Percentiles rank a stretch among this genome's conserved stretches.
phyloP scores from a whole-genome alignment of 1,140 invertebrate species.

The Drosophila athabasca region DNA sequence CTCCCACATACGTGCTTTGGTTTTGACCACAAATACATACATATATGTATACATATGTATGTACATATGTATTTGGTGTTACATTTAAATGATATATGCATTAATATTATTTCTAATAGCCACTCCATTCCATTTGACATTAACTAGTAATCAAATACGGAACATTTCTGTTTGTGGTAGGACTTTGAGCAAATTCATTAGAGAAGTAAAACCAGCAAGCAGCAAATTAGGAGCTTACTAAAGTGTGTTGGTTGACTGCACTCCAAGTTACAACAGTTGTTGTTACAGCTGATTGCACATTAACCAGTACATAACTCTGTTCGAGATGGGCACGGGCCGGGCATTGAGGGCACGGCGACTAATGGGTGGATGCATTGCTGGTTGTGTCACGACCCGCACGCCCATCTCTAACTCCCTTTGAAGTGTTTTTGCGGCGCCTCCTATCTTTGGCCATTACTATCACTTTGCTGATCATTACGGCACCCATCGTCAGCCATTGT shows the following conservation, averaged over 20 bases:
- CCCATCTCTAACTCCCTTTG: too few relatives aligned
- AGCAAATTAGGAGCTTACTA: constrained; percentile 1
- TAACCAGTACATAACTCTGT: background rate
- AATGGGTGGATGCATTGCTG: too few relatives aligned
- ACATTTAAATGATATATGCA: background rate
- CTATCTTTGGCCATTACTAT: too few relatives aligned
- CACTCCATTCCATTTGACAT: too few relatives aligned
- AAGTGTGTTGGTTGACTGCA: constrained; percentile 13
- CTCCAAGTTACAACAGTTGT: constrained; percentile 29
- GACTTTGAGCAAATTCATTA: constrained; percentile 1
- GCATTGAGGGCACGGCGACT: too few relatives aligned
- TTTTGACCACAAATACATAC: background rate
- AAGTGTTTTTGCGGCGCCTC: too few relatives aligned
- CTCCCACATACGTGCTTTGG: too few relatives aligned
- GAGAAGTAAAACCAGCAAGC: constrained; percentile 1
- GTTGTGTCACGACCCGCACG: too few relatives aligned
- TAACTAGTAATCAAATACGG: too few relatives aligned
- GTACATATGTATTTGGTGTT: background rate
- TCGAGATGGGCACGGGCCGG: background rate
- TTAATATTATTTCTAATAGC: background rate
- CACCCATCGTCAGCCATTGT: too few relatives aligned
- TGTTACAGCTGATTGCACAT: constrained; percentile 38
- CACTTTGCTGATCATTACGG: too few relatives aligned
- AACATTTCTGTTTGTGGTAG: constrained; percentile 14
- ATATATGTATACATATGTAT: background rate